Base-by-base conservation (phyloP, 2,888 invertebrate species). In the Scaptodrosophila latifasciaeformis region DNA sequence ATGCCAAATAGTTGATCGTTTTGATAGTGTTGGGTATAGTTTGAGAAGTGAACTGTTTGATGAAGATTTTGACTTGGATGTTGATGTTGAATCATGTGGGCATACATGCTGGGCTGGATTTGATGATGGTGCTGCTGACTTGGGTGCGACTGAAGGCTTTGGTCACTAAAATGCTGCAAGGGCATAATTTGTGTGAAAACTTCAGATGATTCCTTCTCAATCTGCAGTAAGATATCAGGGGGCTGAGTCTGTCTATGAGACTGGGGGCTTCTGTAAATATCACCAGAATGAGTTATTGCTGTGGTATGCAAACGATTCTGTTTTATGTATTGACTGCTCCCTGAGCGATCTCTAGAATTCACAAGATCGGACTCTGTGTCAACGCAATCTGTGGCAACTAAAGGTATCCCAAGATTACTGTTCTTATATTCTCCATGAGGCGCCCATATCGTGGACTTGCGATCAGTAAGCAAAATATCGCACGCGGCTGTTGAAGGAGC, bases 1-100 rank as follows among this genome's bases (percentile, higher is more conserved):
- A 46, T 74, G 74, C 62, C 45, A 69, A 70, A 76, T 6, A 74
- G 15, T 17, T 80, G 70, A 7, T 70, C 66, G 27, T 74, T 72
- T 1, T 72, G 55, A 37, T 70, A 78, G 30, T 70, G 70, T 31
- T 78, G 67, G 1, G 57, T 50, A 48, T 78, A 76, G 43, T 64
- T 65, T 12, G 64, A 52, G 31, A 75, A 62, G 27, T 62, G 61
- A 18, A 62, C 4, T 9, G 24, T 19, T 13, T 45, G 50, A 27
- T 45, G 35, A 9, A 35, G 42, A 24, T 54, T 5, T 44, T 58
- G 53, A n/a, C n/a, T n/a, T n/a, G n/a, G n/a, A n/a, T n/a, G 63
- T 17, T 68, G 67, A 9, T 62, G 54, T 5, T 71, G 68, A 29
- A 72, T 42, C 57, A 67, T 59, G 50, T 77, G 65, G 1, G 59